Evolutionary conservation across 2,797 vertebrate species (phyloP).

Genomic region (Gobionotothen gibberifrons): DNA sequence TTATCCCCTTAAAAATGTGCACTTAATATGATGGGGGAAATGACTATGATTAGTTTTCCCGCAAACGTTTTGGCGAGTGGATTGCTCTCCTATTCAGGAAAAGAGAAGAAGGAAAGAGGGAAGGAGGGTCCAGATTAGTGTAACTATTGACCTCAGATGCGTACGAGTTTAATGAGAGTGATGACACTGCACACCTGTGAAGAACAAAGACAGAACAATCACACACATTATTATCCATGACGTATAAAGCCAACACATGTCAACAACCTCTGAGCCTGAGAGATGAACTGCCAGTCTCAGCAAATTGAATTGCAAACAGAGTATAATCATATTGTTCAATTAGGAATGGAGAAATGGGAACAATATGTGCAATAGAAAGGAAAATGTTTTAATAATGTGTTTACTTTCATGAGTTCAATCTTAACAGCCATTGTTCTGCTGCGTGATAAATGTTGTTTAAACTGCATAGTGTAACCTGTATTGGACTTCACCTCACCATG

Average conservation of each 20-base stretch:
- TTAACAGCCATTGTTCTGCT: constrained; percentile 58
- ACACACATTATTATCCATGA: constrained; percentile 33
- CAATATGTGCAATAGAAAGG: background rate
- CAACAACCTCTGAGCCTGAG: constrained; percentile 43
- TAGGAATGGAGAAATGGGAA: background rate
- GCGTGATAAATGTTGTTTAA: constrained; percentile 51
- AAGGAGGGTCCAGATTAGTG: constrained; percentile 34
- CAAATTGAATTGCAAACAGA: background rate
- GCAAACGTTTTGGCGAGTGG: constrained; percentile 46
- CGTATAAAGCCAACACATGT: constrained; percentile 25
- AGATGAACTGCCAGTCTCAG: background rate
- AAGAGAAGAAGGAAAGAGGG: background rate
- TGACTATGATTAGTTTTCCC: constrained; percentile 57
- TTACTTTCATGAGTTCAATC: background rate
- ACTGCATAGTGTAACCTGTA: constrained; percentile 39
- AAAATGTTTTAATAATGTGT: background rate
- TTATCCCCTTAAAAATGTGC: constrained; percentile 58
- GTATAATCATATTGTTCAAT: background rate
- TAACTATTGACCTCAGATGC: constrained; percentile 26
- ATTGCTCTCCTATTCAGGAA: constrained; percentile 8
- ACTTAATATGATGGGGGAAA: constrained; percentile 56
- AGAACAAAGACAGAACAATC: constrained; percentile 38
- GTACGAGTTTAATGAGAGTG: constrained; percentile 13
- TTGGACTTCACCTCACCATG: constrained; percentile 2
- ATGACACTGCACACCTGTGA: constrained; percentile 47